Conservation (phyloP, 2,113 vertebrate genomes). For the Aptenodytes forsteri region DNA sequence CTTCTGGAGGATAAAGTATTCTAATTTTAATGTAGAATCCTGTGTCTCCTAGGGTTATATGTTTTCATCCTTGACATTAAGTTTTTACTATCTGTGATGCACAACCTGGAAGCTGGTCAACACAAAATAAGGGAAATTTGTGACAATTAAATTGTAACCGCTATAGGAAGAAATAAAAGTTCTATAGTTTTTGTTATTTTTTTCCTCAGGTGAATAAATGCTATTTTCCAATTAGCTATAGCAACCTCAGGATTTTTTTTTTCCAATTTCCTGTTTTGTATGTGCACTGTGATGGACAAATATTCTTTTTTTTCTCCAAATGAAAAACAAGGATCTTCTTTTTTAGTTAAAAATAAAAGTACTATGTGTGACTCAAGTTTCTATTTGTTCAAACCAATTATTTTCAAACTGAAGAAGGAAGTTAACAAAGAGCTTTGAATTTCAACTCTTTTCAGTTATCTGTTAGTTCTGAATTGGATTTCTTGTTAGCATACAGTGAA, state of each 20-base stretch:
- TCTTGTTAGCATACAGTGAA: background rate
- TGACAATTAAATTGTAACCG: background rate
- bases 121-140: background rate
- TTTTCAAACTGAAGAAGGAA: background rate
- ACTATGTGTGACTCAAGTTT: background rate
- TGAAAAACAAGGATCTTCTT: background rate
- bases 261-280: background rate
- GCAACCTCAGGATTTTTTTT: fast-evolving
- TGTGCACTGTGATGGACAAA: background rate
- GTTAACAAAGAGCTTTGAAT: background rate
- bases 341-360: background rate
- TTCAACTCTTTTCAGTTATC: background rate
- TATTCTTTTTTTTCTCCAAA: background rate
- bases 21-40: background rate
- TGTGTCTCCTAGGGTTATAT: background rate
- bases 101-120: background rate
- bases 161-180: background rate
- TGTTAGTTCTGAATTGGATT: background rate
- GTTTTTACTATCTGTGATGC: background rate
- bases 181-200: background rate
- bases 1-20: background rate
- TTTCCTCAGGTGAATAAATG: background rate
- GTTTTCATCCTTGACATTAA: background rate
- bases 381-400: background rate
- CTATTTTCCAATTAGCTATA: background rate